Conservation (phyloP, 2,888 invertebrate genomes). For the Steromphala cineraria region DNA sequence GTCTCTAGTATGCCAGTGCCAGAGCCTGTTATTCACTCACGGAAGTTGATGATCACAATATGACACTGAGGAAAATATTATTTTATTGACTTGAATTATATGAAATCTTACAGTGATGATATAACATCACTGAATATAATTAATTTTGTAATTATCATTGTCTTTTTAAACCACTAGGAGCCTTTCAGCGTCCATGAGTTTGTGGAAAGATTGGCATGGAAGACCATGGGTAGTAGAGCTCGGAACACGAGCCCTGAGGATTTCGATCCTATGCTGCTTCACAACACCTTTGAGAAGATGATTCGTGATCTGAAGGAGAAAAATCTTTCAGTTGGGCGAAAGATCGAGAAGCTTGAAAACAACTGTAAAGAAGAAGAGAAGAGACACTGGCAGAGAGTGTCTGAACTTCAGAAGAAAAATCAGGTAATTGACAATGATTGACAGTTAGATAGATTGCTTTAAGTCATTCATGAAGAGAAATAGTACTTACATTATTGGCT, state of each 20-base stretch:
- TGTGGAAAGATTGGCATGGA: slow-evolving; percentile 96
- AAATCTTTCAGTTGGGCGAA: slow-evolving; percentile 54
- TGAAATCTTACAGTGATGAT: no score
- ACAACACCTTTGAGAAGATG: slow-evolving; percentile 93
- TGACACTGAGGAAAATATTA: no score
- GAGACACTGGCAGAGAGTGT: slow-evolving; percentile 86
- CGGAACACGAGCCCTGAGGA: slow-evolving; percentile 82
- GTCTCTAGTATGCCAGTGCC: no score
- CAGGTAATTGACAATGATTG: slow-evolving; percentile 78
- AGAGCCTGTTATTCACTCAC: no score
- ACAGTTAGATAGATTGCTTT: no score
- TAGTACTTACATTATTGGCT: no score
- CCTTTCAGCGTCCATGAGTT: slow-evolving; percentile 98
- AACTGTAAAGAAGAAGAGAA: slow-evolving; percentile 91
- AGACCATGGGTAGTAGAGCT: slow-evolving; percentile 85
- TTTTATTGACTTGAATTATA: no score
- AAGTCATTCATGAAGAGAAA: no score
- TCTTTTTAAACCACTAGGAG: slow-evolving; percentile 81
- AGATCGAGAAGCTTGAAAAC: slow-evolving; percentile 81
- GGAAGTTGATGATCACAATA: no score
- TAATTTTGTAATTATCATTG: neutral
- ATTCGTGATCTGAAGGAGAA: slow-evolving; percentile 78
- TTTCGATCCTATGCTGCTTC: slow-evolving; percentile 90
- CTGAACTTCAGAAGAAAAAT: slow-evolving; percentile 83
- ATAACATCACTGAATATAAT: no score